Conservation (phyloP, 2,113 vertebrate species). For the Pituophis catenifer region DNA sequence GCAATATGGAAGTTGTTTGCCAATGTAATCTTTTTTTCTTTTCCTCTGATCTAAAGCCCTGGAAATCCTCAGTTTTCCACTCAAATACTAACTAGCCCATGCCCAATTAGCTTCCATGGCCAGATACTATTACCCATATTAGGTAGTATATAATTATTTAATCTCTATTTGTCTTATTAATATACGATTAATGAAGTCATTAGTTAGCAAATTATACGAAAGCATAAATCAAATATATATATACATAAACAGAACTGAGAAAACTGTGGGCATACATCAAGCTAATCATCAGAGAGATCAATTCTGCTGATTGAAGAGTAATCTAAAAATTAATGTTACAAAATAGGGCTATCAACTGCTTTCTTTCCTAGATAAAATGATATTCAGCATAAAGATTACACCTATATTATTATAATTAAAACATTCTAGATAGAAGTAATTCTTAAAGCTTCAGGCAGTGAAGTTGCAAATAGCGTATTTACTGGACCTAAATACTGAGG, state of each 20-base stretch:
- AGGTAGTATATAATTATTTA: not conserved
- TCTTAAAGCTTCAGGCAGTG: not conserved
- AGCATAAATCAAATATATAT: not conserved
- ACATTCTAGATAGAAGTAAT: not conserved
- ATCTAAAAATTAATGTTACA: not conserved
- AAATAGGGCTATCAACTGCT: not conserved
- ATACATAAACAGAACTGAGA: not conserved
- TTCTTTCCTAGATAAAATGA: not conserved
- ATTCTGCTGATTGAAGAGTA: not conserved
- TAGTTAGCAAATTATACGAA: not conserved
- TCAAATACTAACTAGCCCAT: not conserved
- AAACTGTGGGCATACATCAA: not conserved
- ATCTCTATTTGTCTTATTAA: not conserved
- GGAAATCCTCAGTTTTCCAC: not conserved
- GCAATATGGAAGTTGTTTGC: not conserved
- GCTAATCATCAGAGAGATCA: not conserved
- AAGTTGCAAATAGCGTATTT: not conserved
- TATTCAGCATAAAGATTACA: not conserved
- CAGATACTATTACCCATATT: not conserved
- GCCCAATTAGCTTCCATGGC: not conserved
- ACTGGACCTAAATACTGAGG: not conserved
- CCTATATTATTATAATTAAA: not conserved
- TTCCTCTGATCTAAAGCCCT: not conserved
- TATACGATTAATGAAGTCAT: not conserved
- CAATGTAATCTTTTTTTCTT: not conserved